A percentile compares a stretch with the other conserved stretches of the same genome.
These are phyloP conservation scores for Coregonus ussuriensis DNA, from an alignment of 2,797 vertebrate species.

Conservation along the genomic window DNA sequence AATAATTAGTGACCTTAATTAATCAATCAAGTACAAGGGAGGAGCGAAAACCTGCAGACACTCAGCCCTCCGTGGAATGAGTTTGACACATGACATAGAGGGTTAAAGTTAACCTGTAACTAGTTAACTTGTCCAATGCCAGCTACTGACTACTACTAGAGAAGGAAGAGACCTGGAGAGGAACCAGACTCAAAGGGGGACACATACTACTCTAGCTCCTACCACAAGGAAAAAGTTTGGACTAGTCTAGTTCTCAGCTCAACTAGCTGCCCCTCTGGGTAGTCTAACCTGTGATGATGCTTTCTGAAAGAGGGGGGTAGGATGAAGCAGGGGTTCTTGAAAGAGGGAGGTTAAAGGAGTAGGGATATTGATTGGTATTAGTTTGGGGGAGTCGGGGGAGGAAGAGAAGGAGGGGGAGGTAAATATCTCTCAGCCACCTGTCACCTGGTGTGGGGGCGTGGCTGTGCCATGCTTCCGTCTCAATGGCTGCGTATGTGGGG, in stretches of 20 bases:
- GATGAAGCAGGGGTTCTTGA: slow-evolving; percentile 32
- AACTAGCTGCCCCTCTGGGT: slow-evolving; percentile 57
- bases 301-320: slow-evolving; percentile 50
- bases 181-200: no score
- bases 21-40: no score
- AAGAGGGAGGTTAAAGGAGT: not conserved
- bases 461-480: slow-evolving; percentile 69
- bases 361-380: slow-evolving; percentile 7
- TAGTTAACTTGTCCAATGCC: not conserved
- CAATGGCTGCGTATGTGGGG: slow-evolving; percentile 41
- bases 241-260: slow-evolving; percentile 30
- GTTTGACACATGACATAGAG: not conserved
- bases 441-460: slow-evolving; percentile 51
- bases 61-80: no score
- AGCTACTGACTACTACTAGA: not conserved
- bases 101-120: not conserved
- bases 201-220: slow-evolving; percentile 6
- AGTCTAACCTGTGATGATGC: slow-evolving; percentile 72
- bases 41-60: no score
- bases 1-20: no score
- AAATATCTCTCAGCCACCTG: slow-evolving; percentile 37
- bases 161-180: no score
- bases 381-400: not conserved
- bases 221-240: slow-evolving; percentile 23
- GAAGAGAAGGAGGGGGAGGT: slow-evolving; percentile 10